Base-by-base conservation (phyloP, 2,888 invertebrate genomes). In the Microctonus hyperodae region DNA sequence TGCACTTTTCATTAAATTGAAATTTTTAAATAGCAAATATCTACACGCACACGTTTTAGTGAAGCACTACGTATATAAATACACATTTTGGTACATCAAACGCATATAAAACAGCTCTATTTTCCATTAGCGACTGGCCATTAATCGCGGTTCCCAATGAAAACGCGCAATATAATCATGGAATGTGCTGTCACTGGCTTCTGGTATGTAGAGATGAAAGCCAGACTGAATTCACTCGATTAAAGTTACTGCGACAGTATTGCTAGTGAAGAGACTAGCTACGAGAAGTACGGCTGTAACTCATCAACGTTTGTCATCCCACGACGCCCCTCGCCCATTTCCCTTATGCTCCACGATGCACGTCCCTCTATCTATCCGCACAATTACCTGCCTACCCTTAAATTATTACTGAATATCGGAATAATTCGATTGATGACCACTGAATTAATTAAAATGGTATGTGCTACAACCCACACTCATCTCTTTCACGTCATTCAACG, bases 371-470 rank as follows among this genome's bases (percentile, higher is more conserved):
- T 64, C 53, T 65, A 60, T 48, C 61, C 61, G 69, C 48, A 53
- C 67, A 67, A 72, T 71, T 78, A 75, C 74, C 72, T 65, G 69
- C 68, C 73, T 64, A 73, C 76, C 76, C 78, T 79, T 72, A 80
- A 81, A 81, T 81, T 80, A 81, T 81, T 75, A 73, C 70, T 72
- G 70, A 70, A 72, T 72, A 74, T 72, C 68, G 72, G 74, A 73
- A 75, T 71, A 73, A 73, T 74, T 74, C 78, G 78, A 81, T 81
- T 79, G 81, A 81, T 81, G 78, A 81, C 74, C 73, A 74, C 74
- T 73, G 72, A 73, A 13, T 13, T 78, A 80, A 80, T 81, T 79
- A 75, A 75, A 75, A 76, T 76, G 75, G 75, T 75, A 69, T 68
- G 57, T 66, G 35, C 13, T 75, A 70, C 68, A 65, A 53, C 57